Evolutionary conservation across 23 tunicate genomes (phyloP).

Genomic region (Halocynthia roretzi): DNA sequence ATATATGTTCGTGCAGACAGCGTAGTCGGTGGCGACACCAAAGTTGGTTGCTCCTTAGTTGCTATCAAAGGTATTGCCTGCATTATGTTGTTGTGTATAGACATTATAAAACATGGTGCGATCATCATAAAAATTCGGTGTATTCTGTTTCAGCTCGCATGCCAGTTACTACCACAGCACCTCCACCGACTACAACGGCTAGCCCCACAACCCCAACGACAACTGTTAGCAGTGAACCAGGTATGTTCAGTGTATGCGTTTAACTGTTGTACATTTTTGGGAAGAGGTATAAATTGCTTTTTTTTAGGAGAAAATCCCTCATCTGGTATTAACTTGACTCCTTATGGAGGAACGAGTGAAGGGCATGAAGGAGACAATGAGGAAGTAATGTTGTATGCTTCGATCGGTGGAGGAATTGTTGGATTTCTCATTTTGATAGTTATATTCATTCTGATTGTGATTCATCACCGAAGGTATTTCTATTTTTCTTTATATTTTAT

Average conservation of each 20-base stretch:
- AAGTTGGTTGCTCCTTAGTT: slow-evolving; percentile 53
- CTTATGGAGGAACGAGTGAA: too few species aligned
- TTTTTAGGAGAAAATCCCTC: too few species aligned
- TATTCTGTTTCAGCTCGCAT: too few species aligned
- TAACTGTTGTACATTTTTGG: too few species aligned
- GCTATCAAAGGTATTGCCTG: slow-evolving; percentile 46
- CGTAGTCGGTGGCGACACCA: slow-evolving; percentile 31
- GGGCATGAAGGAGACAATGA: slow-evolving; percentile 18
- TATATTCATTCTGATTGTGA: slow-evolving; percentile 35
- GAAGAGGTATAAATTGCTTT: too few species aligned
- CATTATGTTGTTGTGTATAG: not conserved
- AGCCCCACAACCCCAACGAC: too few species aligned
- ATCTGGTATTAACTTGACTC: too few species aligned
- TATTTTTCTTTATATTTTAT: not conserved
- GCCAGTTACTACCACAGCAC: too few species aligned
- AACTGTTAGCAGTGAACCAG: too few species aligned
- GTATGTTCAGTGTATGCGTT: too few species aligned
- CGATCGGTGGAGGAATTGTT: slow-evolving; percentile 62
- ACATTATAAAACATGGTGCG: not conserved
- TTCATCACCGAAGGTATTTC: slow-evolving; percentile 25
- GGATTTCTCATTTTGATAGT: slow-evolving; percentile 40
- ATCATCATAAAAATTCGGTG: too few species aligned
- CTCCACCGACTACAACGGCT: too few species aligned
- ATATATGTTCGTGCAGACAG: slow-evolving; percentile 70
- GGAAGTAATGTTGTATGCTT: slow-evolving; percentile 50